Evolutionary conservation across 35 echinoderm and acorn worm species (phyloP), one percentile per base, ranked within the genome.

Genomic region (Strongylocentrotus purpuratus): DNA sequence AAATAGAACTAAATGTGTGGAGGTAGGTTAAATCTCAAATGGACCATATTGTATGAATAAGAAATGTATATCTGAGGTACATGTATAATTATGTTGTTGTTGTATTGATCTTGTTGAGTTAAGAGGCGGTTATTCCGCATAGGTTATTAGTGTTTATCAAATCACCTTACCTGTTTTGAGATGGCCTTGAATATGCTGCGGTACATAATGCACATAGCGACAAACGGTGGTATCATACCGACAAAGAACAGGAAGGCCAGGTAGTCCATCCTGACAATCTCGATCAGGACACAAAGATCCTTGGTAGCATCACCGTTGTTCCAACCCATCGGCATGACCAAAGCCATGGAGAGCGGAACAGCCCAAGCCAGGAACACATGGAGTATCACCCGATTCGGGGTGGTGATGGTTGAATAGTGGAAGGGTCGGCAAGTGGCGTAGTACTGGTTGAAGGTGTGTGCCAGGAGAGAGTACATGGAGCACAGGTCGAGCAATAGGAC

Each of bases 181-280:
- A 97, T 97, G 35, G 95, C 94, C 32, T 46, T 94, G 87, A 96
- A 97, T 11, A 97, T 96, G 48, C 86, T 46, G 86, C 45, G 59
- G 95, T 97, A 97, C 96, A 96, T 95, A 59, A 90, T 31, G 94
- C 96, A 97, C 96, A 97, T 97, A 25, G 95, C 86, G 86, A 97
- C 17, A 46, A 97, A 97, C 2, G 95, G 95, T 12, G 95, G 86
- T 35, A 97, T 47, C 61, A 97, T 96, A 45, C 95, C 93, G 3
- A 70, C 85, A 22, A 96, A 92, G 61, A 96, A 97, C 35, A 97
- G 48, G 35, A 92, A 88, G 14, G 96, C 61, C 60, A 96, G 59
- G 93, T 94, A 97, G 41, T 96, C 70, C 93, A 96, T 94, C 31
- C 96, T 97, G 33, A 96, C 96, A 46, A 97, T 94, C 48, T 93